Base-by-base conservation (phyloP, 2,797 vertebrate genomes). In the Heteromormyrus szaboi region DNA sequence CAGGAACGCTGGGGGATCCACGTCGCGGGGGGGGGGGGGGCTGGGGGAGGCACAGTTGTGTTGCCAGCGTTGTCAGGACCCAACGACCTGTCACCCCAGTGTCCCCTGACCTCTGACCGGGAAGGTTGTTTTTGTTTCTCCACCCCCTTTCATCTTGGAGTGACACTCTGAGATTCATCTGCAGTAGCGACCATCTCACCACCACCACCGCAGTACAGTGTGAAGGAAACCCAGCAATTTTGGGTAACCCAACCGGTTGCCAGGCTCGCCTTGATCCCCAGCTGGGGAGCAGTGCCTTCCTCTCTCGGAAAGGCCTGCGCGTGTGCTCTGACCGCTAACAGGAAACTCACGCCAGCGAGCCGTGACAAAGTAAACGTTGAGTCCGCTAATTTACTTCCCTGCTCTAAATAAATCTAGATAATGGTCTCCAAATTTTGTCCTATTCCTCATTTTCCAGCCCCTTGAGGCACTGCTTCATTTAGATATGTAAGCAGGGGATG, bases 391-490 rank as follows among this genome's bases (percentile, higher is more conserved):
- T 85, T 81, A 85, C 87, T 68, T 89, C 87, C 87, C 87, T 46
- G 81, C 29, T 59, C 87, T 85, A 53, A 88, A 48, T 53, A 86
- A 85, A 85, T 88, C 29, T 62, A 87, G 87, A 88, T 89, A 88
- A 88, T 88, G 19, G 87, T 56, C 79, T 86, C 87, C 87, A 76
- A 88, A 85, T 89, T 88, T 88, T 41, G 87, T 44, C 89, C 44
- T n/a, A 33, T 72, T 84, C 81, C 89, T 86, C 50, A 86, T 88
- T 72, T 85, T 59, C 44, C 79, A 88, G 51, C 83, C 87, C 89
- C 89, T 17, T 33, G 56, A 85, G 89, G 81, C 59, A 33, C 17
- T 14, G 85, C 85, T 89, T 87, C 44, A 86, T 89, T 89, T 89
- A 85, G 79, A 88, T 85, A 44, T 59, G 5, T 65, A 25, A 54